Conservation (phyloP, 2,113 vertebrate species). For the Clinocottus analis region DNA sequence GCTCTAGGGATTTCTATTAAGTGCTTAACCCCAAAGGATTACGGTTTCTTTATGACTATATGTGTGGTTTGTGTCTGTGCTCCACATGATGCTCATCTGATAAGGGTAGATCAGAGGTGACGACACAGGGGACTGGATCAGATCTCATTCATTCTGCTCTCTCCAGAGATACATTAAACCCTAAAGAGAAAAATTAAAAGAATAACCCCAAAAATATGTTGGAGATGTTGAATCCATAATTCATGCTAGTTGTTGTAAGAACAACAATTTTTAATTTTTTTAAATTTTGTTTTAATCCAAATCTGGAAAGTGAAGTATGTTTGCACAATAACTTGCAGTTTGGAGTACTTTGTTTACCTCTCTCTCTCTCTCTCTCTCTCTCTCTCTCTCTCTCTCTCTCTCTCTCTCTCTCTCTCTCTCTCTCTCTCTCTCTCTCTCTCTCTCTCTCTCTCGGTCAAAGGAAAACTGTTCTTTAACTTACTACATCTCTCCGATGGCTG, state of each 20-base stretch:
- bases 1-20: conserved; percentile 63
- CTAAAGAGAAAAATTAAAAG: conserved; percentile 30
- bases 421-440: too few relatives aligned
- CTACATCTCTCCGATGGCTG: background rate
- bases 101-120: conserved; percentile 67
- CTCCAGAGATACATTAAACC: conserved; percentile 37
- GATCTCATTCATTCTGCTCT: conserved; percentile 32
- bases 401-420: too few relatives aligned
- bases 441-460: background rate
- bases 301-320: conserved; percentile 2
- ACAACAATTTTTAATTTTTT: conserved; percentile 31
- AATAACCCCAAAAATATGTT: conserved; percentile 16
- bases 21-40: conserved; percentile 71
- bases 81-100: conserved; percentile 72
- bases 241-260: conserved; percentile 18
- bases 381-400: too few relatives aligned
- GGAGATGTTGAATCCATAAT: conserved; percentile 39
- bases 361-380: too few relatives aligned
- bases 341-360: background rate
- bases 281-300: background rate
- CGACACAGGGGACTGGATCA: conserved; percentile 43
- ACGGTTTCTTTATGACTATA: conserved; percentile 72
- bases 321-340: background rate
- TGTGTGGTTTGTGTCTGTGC: conserved; percentile 71
- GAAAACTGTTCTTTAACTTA: background rate